phyloP scores from a whole-genome alignment of 2,888 invertebrate species.

The Perizoma affinitatum region DNA sequence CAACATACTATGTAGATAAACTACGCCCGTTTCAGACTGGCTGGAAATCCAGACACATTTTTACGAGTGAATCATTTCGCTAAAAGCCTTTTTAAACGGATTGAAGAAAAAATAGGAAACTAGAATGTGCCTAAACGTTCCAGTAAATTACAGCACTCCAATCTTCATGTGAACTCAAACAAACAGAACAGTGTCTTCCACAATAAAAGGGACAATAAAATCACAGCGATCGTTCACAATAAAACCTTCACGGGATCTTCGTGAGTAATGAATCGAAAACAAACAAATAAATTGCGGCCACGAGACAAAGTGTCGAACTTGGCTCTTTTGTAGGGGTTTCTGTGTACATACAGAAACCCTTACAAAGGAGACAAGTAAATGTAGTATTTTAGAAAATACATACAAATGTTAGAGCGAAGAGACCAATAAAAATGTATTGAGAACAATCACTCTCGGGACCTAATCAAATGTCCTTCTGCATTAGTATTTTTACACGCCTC shows the following conservation, averaged over 20 bases:
- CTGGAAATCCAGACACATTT: constrained; percentile 4
- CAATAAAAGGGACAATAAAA: constrained; percentile 60
- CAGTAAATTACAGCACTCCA: constrained; percentile 13
- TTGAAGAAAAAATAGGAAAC: constrained; percentile 10
- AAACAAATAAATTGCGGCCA: constrained; percentile 64
- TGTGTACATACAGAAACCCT: constrained; percentile 40
- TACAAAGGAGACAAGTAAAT: too few species aligned
- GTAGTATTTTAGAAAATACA: constrained; percentile 16
- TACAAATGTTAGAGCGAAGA: constrained; percentile 46
- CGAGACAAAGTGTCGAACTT: constrained; percentile 55
- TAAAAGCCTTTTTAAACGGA: constrained; percentile 25
- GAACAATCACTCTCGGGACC: neutral
- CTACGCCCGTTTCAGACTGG: neutral
- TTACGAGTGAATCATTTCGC: constrained; percentile 8
- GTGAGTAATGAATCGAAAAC: constrained; percentile 63
- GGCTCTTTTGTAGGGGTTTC: constrained; percentile 36
- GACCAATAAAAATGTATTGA: constrained; percentile 44
- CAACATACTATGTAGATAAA: neutral
- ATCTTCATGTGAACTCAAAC: constrained; percentile 28
- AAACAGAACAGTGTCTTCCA: constrained; percentile 32
- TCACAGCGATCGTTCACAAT: constrained; percentile 51
- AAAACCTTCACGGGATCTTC: constrained; percentile 51
- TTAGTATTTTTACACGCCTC: neutral
- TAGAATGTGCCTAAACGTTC: constrained; percentile 12
- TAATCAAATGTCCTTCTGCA: neutral